Base-by-base conservation (phyloP, 23 tunicate genomes). In the Halocynthia roretzi region DNA sequence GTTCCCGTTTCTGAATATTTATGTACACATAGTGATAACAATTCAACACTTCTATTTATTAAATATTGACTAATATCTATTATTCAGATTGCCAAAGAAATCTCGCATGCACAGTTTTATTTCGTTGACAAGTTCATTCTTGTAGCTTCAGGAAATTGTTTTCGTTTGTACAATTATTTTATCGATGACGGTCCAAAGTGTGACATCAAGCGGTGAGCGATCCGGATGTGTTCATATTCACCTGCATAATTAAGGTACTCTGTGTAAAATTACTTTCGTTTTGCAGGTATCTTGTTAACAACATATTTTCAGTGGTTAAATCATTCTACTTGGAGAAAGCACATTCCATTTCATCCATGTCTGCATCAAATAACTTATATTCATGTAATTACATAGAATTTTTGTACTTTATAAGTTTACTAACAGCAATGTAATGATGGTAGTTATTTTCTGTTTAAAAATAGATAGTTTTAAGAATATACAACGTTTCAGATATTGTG, bases 61-160 rank as follows among this genome's bases (percentile, higher is more conserved):
- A 31, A 0, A 31, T 18, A 44, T 67, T 18, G 23, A 67, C 18
- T n/a, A 12, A 44, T 15, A 14, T 14, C 5, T 17, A 17, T 76
- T 15, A 9, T 80, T 52, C 20, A 56, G 77, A 56, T 78, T n/a
- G 19, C 84, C 7, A 75, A 76, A 51, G 84, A 73, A 57, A 62
- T 90, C 62, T 48, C 80, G 31, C 71, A 77, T 51, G 85, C 85
- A 15, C 96, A 90, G 54, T 90, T 90, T 66, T 90, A 80, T 67
- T 90, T 80, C 73, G 52, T 84, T 61, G 96, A 90, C 75, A 84
- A 77, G 54, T 90, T 90, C 70, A 53, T 90, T 6, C 58, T 90
- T 17, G 8, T 73, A 20, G 66, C 74, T 49, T 56, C 80, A 21
- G 83, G 83, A 7, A 90, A 84, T 82, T 80, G 72, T 15, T 18